Evolutionary conservation across 2,113 vertebrate species (phyloP).

Genomic region (Colius striatus): DNA sequence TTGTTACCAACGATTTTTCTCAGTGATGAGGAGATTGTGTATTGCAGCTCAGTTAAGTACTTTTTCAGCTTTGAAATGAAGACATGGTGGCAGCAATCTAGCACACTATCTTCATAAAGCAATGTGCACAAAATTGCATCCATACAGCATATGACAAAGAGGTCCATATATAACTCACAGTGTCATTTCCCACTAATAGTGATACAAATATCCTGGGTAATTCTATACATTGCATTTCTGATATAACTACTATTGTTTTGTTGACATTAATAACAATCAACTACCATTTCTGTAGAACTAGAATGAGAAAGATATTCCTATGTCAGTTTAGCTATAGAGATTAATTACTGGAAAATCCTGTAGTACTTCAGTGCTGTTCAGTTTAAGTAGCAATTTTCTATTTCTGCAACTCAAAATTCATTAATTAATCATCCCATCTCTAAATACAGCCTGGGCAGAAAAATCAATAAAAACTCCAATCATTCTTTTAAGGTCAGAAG

Average conservation of each 20-base stretch:
- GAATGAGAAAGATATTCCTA: neutral
- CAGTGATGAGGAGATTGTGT: neutral
- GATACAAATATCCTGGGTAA: fast-evolving
- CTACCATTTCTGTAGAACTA: neutral
- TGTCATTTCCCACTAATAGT: neutral
- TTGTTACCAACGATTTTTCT: neutral
- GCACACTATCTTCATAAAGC: neutral
- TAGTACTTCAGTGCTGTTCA: constrained; percentile 31
- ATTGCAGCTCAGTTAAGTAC: neutral
- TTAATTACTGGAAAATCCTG: constrained; percentile 31
- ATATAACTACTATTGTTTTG: neutral
- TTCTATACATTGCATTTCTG: neutral
- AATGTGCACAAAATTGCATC: neutral
- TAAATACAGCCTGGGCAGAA: constrained; percentile 31
- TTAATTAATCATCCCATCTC: constrained; percentile 40
- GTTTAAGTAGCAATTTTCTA: constrained; percentile 43
- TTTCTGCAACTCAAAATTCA: constrained; percentile 36
- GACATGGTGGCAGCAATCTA: neutral
- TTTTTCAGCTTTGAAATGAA: neutral
- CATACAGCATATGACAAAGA: neutral
- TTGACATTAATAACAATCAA: neutral
- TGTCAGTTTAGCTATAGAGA: neutral
- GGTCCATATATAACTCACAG: neutral
- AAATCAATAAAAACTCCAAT: constrained; percentile 15
- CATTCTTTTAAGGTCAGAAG: constrained; percentile 20